These are phyloP conservation scores for Coelopa pilipes DNA, from an alignment of 2,888 invertebrate species.

Conservation along the genomic window DNA sequence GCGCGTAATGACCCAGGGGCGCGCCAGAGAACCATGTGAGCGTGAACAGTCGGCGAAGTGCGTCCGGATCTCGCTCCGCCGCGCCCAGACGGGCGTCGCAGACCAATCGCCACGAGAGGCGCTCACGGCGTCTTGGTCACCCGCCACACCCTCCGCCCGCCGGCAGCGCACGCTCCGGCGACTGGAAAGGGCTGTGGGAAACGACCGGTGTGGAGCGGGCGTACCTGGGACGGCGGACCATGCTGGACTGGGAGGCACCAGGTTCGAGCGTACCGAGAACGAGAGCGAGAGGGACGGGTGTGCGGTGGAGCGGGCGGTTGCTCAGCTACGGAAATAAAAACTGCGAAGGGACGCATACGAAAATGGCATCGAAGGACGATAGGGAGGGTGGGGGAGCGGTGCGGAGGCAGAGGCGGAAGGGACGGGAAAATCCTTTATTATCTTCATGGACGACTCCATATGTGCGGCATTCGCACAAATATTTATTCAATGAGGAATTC, in stretches of 20 bases:
- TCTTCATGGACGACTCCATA: conserved; percentile 28
- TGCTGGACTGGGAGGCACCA: too few relatives aligned
- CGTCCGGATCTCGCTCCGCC: background rate
- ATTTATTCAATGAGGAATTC: conserved; percentile 31
- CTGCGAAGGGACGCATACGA: background rate
- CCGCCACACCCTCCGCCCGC: background rate
- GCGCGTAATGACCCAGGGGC: conserved; percentile 10
- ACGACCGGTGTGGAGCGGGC: background rate
- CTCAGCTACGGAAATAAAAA: background rate
- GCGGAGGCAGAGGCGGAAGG: background rate
- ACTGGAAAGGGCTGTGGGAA: background rate
- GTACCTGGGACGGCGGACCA: background rate
- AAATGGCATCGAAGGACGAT: background rate
- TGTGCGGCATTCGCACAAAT: conserved; percentile 30
- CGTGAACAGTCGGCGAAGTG: conserved; percentile 22
- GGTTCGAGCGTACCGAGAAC: too few relatives aligned
- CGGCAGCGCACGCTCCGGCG: background rate
- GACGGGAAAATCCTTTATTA: conserved; percentile 24
- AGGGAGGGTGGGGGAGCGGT: background rate
- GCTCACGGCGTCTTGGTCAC: background rate
- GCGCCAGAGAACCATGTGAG: conserved; percentile 9
- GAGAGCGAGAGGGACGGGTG: too few relatives aligned
- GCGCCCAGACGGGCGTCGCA: background rate
- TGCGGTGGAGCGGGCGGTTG: too few relatives aligned
- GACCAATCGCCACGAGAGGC: conserved; percentile 13